Evolutionary conservation across 2,797 vertebrate species (phyloP).

Genomic region (Nannoperca australis): DNA sequence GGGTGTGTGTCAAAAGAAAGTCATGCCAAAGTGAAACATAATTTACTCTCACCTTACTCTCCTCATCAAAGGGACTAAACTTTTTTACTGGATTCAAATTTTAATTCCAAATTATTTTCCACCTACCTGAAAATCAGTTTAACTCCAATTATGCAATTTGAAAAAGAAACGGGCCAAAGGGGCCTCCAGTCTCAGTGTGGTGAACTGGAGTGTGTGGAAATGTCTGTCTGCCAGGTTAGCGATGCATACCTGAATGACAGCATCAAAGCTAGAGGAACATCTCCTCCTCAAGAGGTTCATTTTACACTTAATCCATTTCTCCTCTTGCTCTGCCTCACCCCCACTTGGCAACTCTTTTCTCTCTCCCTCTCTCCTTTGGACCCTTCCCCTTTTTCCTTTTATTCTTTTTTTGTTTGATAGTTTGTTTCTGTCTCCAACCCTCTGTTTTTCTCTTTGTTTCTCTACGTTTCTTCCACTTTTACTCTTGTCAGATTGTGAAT

Average conservation of each 20-base stretch:
- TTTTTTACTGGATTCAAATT: conserved; percentile 31
- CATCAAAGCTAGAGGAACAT: conserved; percentile 47
- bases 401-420: not conserved
- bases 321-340: conserved; percentile 25
- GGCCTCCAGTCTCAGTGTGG: conserved; percentile 35
- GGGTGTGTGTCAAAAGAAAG: conserved; percentile 11
- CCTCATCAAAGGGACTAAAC: conserved; percentile 31
- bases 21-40: conserved; percentile 6
- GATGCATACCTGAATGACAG: conserved; percentile 35
- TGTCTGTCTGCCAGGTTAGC: conserved; percentile 38
- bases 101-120: conserved; percentile 35
- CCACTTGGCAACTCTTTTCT: conserved; percentile 2
- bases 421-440: conserved; percentile 2
- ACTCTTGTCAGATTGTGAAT: conserved; percentile 31
- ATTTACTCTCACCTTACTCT: conserved; percentile 25
- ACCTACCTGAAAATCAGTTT: conserved; percentile 31
- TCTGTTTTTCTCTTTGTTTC: conserved; percentile 1
- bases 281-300: conserved; percentile 35
- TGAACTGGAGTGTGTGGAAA: conserved; percentile 32
- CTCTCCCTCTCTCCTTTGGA: not conserved
- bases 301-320: conserved; percentile 51
- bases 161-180: conserved; percentile 23
- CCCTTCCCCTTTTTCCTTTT: not conserved
- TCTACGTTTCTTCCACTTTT: conserved; percentile 4
- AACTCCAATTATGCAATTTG: conserved; percentile 29